Percentiles rank a stretch among this genome's conserved stretches.
Conservation (phyloP, 2,797 vertebrate genomes). For the Urocyon cinereoargenteus region DNA sequence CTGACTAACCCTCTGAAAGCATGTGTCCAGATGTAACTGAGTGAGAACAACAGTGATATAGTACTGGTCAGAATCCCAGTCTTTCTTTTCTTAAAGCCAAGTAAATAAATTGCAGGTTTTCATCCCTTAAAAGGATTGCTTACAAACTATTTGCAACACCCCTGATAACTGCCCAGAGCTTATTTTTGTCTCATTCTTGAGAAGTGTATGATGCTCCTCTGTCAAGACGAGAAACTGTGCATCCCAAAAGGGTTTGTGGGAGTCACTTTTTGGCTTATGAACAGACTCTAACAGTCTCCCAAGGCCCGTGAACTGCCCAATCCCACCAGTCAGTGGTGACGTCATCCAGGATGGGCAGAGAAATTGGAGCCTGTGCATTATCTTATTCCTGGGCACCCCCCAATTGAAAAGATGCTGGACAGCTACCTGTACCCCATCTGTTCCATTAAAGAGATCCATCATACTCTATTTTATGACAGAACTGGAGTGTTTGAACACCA, state of each 20-base stretch:
- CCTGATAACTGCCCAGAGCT: not conserved
- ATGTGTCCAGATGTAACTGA: rapidly evolving
- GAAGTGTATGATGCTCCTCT: not conserved
- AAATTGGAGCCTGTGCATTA: not conserved
- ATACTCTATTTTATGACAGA: not conserved
- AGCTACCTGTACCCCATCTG: not conserved
- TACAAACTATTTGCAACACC: not conserved
- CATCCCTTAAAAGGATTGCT: not conserved
- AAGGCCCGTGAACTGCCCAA: not conserved
- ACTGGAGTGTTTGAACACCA: constrained; percentile 42
- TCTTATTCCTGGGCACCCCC: constrained; percentile 1
- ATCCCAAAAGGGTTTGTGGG: not conserved
- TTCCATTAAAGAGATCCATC: not conserved
- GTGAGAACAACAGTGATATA: not conserved
- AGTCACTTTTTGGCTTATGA: not conserved
- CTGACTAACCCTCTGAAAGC: not conserved
- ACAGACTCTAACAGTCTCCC: not conserved
- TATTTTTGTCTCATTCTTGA: not conserved
- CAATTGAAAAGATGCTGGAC: not conserved
- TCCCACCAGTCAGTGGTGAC: not conserved
- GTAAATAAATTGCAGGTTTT: not conserved
- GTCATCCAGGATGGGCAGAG: not conserved
- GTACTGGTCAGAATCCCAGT: not conserved
- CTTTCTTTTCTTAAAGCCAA: not conserved
- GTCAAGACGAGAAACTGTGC: not conserved